Base-by-base conservation (phyloP, 2,113 vertebrate genomes). In the Anhinga rufa region DNA sequence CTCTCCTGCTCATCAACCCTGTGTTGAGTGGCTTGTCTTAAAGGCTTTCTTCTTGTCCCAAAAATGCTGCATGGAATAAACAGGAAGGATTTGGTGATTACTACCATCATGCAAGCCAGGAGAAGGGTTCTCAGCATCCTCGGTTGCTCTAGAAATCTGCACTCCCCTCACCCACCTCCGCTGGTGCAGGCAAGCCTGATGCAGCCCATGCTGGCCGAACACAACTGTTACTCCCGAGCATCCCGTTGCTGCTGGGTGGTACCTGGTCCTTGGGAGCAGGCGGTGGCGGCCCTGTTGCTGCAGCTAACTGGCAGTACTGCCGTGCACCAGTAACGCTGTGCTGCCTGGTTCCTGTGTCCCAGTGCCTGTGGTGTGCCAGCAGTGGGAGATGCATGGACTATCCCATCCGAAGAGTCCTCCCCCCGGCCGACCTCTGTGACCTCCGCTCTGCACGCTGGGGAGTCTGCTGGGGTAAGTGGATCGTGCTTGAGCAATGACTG, bases 311-410 rank as follows among this genome's bases (percentile, higher is more conserved):
- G 4, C 52, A 38, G 49, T 7, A 8, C 32, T 21, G 72, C 62
- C 1, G 2, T 1, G 1, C 25, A 19, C 13, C 57, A 32, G 44
- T 92, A 31, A 96, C 0, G 0, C 58, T 32, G 20, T 76, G 48
- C 79, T 78, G 14, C 62, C 71, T 62, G n/a, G 12, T 62, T 81
- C 57, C 74, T 83, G 61, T 82, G 28, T 86, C 87, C 54, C 95
- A 99, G 99, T 99, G 99, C 95, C 97, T 99, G 65, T 99, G 99
- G 99, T 99, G 99, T 91, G 98, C 97, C 88, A 93, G 79, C 14
- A 98, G 98, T 4, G 96, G 97, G 49, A 79, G 42, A 1, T 99
- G 99, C 36, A 0, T 98, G 61, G 99, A 98, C 4, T 99, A 99
- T 93, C 99, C 99, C 0, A 97, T 98, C 31, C 93, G 32, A 18